Conservation (phyloP, 2,888 invertebrate species). For the Apodemia duryi region DNA sequence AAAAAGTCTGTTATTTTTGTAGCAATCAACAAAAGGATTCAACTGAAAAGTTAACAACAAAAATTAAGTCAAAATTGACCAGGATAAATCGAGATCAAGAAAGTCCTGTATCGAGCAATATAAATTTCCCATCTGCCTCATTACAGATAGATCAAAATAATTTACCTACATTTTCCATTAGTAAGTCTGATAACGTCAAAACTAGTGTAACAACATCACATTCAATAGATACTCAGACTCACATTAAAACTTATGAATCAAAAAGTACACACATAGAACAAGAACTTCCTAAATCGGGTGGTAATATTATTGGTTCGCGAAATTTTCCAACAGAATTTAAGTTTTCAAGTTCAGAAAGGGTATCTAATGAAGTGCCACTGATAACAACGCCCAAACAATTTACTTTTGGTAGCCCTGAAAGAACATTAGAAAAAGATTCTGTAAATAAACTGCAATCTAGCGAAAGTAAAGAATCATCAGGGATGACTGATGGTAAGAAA, state of each 20-base stretch:
- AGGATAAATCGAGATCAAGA: slow-evolving; percentile 39
- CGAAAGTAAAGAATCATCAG: slow-evolving; percentile 30
- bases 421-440: slow-evolving; percentile 35
- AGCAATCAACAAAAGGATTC: slow-evolving; percentile 38
- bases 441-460: not conserved
- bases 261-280: slow-evolving; percentile 6
- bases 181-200: slow-evolving; percentile 17
- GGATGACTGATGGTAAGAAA: not conserved
- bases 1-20: slow-evolving; percentile 28
- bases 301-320: not conserved
- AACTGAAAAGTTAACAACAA: slow-evolving; percentile 43
- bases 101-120: slow-evolving; percentile 31
- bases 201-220: slow-evolving; percentile 19
- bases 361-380: slow-evolving; percentile 38
- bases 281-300: not conserved
- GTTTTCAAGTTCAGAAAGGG: slow-evolving; percentile 50
- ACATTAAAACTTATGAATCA: slow-evolving; percentile 5
- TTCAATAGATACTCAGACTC: slow-evolving; percentile 10
- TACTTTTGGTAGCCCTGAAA: slow-evolving; percentile 49
- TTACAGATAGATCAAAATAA: slow-evolving; percentile 54
- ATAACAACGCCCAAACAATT: slow-evolving; percentile 34
- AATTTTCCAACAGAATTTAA: slow-evolving; percentile 39
- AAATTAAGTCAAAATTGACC: slow-evolving; percentile 50
- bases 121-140: slow-evolving; percentile 48
- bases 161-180: slow-evolving; percentile 53